Evolutionary conservation across 2,113 vertebrate species (phyloP), one percentile per base, ranked within the genome.

Genomic region (Proteles cristata): DNA sequence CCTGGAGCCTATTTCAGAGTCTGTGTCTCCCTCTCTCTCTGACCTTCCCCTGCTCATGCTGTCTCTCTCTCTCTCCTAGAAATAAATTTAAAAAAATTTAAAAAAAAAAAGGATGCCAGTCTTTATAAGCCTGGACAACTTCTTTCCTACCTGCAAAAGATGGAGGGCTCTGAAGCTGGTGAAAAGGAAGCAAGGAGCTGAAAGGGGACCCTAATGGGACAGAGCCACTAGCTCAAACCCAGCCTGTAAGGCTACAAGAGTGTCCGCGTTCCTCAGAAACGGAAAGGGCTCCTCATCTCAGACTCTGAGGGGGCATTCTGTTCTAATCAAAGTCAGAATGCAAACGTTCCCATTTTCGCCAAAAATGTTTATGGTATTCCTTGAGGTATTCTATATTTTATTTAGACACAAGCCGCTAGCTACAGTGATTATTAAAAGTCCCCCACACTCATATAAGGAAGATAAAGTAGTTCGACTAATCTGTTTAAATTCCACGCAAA

Each of bases 401-500:
- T 26, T 82, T 71, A 91, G 91, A 79, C 19, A 81, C 6, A 76
- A 93, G 63, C 11, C 28, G 39, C 39, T 39, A 39, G 39, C 39
- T 85, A 80, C 4, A 89, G 39, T 55, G 83, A 84, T 88, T 53
- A 84, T 58, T 79, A 71, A 94, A 95, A 83, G 66, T 73, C 28
- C 55, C 45, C 74, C 95, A 77, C 7, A 90, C 35, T 61, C 90
- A 82, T 43, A 63, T 89, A 66, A 83, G 84, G n/a, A 85, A 45
- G 39, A 86, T 5, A 69, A 79, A 73, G 82, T 58, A 14, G 0
- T 58, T 87, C 66, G 5, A 53, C 74, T 88, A 84, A 48, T 86
- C 1, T n/a, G 7, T 79, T 88, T 96, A 83, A 86, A 91, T 65
- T 79, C 69, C 55, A 73, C 39, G 71, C 74, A 96, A 77, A 96